Conservation (phyloP, 2,113 vertebrate species). For the Theropithecus gelada region DNA sequence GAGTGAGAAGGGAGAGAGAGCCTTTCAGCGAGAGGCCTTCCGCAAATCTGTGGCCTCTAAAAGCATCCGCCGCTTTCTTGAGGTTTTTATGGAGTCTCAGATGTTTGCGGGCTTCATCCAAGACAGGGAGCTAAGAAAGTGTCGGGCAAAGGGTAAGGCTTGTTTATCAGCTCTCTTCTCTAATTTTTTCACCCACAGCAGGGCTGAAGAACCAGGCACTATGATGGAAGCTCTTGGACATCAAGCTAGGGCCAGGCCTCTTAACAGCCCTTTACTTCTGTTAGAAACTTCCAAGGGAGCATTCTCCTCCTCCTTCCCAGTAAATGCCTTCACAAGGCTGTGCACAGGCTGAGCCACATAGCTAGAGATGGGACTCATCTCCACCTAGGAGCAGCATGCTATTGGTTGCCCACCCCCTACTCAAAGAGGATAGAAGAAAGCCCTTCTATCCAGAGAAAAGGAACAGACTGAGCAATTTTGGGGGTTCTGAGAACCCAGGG, state of each 20-base stretch:
- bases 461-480: background rate
- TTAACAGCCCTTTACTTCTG: background rate
- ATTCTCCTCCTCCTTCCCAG: background rate
- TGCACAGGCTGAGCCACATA: background rate
- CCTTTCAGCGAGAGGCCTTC: constrained; percentile 97
- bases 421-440: background rate
- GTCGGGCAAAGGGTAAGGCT: constrained; percentile 94
- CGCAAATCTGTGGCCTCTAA: constrained; percentile 99
- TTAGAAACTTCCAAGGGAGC: background rate
- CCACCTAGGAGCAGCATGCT: background rate
- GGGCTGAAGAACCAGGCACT: background rate
- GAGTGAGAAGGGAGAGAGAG: constrained; percentile 93
- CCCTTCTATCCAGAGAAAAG: background rate
- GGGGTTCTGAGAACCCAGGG: background rate
- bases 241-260: background rate
- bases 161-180: background rate
- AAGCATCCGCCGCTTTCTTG: constrained; percentile 97
- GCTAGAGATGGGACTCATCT: background rate
- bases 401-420: background rate
- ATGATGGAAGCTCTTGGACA: background rate
- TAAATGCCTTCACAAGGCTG: background rate
- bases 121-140: constrained; percentile 96
- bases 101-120: constrained; percentile 99
- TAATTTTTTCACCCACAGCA: background rate
- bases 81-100: constrained; percentile 99